phyloP scores from a whole-genome alignment of 2,888 invertebrate genomes.

The Achlya flavicornis region DNA sequence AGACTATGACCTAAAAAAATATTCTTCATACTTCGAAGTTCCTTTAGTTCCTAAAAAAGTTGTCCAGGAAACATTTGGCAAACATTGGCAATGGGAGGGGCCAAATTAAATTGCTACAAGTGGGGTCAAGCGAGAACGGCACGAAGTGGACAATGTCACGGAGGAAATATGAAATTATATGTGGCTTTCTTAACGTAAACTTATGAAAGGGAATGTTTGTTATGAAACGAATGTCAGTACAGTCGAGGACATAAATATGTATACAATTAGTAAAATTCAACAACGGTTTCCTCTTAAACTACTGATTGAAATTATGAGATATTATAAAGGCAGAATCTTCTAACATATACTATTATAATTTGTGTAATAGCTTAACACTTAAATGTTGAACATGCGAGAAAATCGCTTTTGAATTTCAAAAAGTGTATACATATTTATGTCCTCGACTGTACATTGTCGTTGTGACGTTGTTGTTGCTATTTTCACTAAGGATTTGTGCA shows the following conservation, averaged over 20 bases:
- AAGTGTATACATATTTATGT: too few species aligned
- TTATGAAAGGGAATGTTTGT: slow-evolving; percentile 17
- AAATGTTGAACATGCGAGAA: too few species aligned
- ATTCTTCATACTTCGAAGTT: background rate
- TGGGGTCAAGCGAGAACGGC: slow-evolving; percentile 70
- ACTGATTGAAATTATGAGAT: too few species aligned
- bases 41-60: slow-evolving; percentile 1
- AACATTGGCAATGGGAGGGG: slow-evolving; percentile 44
- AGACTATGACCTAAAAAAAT: too few species aligned
- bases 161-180: slow-evolving; percentile 66
- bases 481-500: background rate
- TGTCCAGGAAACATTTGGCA: slow-evolving; percentile 23
- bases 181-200: slow-evolving; percentile 42
- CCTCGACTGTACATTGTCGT: slow-evolving; percentile 1
- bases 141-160: slow-evolving; percentile 62
- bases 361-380: too few species aligned
- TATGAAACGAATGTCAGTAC: background rate
- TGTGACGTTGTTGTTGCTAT: background rate
- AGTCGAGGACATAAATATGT: too few species aligned
- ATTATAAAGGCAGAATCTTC: too few species aligned
- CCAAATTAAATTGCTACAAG: slow-evolving; percentile 76
- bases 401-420: too few species aligned
- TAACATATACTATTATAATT: too few species aligned
- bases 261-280: too few species aligned
- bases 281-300: too few species aligned